These are phyloP conservation scores for Entosphenus tridentatus DNA, from an alignment of 2,113 vertebrate genomes.

Conservation along the genomic window DNA sequence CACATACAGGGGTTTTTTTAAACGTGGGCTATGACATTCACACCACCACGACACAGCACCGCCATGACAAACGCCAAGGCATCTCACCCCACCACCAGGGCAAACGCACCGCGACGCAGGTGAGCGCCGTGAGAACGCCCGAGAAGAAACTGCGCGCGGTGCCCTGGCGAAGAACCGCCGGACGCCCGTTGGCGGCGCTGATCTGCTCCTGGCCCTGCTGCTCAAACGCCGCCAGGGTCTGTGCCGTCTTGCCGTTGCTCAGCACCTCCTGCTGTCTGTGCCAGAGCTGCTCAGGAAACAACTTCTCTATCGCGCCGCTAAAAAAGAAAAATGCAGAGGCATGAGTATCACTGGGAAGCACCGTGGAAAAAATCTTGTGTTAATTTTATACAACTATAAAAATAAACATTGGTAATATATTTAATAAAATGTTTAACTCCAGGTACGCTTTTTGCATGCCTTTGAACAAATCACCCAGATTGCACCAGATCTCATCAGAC, in stretches of 20 bases:
- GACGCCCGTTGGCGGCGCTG: constrained; percentile 11
- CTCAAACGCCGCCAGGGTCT: constrained; percentile 46
- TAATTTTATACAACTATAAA: too few relatives aligned
- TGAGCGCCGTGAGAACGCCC: constrained; percentile 54
- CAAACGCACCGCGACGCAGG: constrained; percentile 51
- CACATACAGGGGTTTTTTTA: too few relatives aligned
- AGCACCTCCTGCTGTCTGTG: constrained; percentile 43
- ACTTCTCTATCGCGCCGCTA: constrained; percentile 62
- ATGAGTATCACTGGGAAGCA: neutral
- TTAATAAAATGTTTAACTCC: too few relatives aligned
- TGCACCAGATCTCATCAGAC: too few relatives aligned
- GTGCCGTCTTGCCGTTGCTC: constrained; percentile 28
- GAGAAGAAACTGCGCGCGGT: constrained; percentile 56
- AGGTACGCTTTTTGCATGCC: too few relatives aligned
- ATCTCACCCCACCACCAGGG: too few relatives aligned
- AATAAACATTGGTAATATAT: too few relatives aligned
- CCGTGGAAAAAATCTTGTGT: too few relatives aligned
- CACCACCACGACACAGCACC: too few relatives aligned
- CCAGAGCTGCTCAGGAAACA: constrained; percentile 40
- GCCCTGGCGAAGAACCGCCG: constrained; percentile 17
- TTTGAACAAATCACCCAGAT: too few relatives aligned
- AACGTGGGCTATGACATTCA: too few relatives aligned
- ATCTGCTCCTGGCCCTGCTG: constrained; percentile 40
- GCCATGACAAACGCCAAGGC: too few relatives aligned
- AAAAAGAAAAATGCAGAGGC: neutral